Conservation (phyloP, 2,888 invertebrate genomes). For the Phalera bucephala region DNA sequence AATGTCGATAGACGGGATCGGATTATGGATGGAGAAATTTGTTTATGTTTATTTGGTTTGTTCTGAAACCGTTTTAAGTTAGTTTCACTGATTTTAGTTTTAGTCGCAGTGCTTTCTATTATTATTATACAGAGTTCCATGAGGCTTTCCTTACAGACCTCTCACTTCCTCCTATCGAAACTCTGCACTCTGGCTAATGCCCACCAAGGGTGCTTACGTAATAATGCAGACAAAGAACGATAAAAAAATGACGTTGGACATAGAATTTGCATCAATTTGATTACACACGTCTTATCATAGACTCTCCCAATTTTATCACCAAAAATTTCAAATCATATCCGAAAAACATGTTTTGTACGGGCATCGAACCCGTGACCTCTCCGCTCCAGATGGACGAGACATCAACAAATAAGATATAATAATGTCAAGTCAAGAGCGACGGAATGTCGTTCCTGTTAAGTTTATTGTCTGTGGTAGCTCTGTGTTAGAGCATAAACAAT, state of each 20-base stretch:
- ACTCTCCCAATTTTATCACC: no score
- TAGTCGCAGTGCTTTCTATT: no score
- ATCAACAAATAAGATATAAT: neutral
- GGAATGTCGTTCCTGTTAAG: neutral
- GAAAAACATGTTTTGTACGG: neutral
- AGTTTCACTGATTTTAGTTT: neutral
- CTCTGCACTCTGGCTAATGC: no score
- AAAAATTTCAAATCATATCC: neutral
- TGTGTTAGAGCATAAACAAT: neutral
- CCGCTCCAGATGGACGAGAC: neutral
- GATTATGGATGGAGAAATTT: neutral
- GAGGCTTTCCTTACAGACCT: no score
- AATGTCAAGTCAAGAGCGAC: neutral
- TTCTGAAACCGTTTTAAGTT: neutral
- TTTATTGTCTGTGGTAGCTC: neutral
- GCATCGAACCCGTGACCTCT: conserved; percentile 1
- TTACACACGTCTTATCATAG: no score
- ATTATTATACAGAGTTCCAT: no score
- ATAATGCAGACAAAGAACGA: no score
- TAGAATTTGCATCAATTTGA: no score
- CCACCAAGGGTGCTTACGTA: no score
- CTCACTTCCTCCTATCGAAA: no score
- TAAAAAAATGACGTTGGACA: no score
- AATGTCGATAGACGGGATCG: neutral
- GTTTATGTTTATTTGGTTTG: neutral